phyloP scores from a whole-genome alignment of 2,113 vertebrate genomes.

The Malurus cyaneus region DNA sequence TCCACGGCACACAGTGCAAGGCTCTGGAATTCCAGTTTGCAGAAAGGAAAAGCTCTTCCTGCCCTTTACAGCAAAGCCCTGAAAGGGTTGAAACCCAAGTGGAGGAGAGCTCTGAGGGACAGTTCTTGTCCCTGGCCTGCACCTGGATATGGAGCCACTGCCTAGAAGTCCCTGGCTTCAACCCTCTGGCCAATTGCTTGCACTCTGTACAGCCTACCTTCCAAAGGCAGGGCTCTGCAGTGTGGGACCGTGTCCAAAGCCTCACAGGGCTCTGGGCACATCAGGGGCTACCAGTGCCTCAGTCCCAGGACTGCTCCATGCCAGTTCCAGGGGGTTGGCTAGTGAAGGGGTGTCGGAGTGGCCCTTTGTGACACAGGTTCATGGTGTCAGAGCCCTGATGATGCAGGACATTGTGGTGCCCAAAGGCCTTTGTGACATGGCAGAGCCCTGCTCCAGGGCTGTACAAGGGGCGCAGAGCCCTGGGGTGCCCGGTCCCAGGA shows the following conservation, averaged over 20 bases:
- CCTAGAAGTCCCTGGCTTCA: background rate
- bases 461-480: too few species aligned
- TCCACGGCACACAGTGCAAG: background rate
- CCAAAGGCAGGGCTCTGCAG: background rate
- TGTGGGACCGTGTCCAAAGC: background rate
- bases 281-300: too few species aligned
- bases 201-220: accelerated
- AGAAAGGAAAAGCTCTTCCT: background rate
- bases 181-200: background rate
- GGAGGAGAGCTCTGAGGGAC: background rate
- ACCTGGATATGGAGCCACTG: background rate
- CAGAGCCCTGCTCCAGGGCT: too few species aligned
- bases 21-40: background rate
- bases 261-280: background rate
- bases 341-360: too few species aligned
- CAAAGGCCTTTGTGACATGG: too few species aligned
- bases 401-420: too few species aligned
- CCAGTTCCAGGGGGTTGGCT: too few species aligned
- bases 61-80: background rate
- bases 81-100: background rate
- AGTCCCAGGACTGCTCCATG: background rate
- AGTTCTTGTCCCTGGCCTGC: background rate
- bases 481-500: too few species aligned
- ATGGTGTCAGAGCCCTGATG: too few species aligned
- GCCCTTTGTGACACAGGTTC: too few species aligned